Conservation (phyloP, 2,113 vertebrate species). For the Cyanocitta stelleri region DNA sequence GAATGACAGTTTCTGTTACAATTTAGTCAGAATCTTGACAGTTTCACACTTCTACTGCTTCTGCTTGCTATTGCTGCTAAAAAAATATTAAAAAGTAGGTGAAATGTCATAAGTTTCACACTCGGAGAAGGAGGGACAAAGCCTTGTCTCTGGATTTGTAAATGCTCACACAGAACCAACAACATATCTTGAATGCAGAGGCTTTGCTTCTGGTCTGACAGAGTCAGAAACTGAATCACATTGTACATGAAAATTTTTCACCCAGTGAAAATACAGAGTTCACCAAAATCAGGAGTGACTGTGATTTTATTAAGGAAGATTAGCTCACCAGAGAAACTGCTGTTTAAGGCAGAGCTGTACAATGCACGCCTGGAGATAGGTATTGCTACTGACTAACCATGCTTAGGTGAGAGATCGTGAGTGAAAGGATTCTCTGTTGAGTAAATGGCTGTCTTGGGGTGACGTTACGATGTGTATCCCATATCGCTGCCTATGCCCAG, state of each 20-base stretch:
- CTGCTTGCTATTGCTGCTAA: background rate
- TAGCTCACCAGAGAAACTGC: background rate
- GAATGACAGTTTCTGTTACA: background rate
- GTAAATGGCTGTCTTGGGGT: no score
- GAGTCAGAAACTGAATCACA: background rate
- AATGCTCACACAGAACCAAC: background rate
- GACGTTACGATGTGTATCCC: no score
- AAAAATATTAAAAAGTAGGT: background rate
- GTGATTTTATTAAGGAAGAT: background rate
- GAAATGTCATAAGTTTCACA: background rate
- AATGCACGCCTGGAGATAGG: background rate
- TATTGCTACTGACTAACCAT: background rate
- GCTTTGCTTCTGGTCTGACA: background rate
- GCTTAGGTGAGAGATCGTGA: background rate
- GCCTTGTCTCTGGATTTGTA: background rate
- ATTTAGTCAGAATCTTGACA: background rate
- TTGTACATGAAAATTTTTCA: background rate
- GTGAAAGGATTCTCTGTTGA: background rate
- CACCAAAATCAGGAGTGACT: background rate
- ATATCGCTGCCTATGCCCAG: no score
- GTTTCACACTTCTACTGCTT: background rate
- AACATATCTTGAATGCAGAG: background rate
- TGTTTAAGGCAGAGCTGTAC: background rate
- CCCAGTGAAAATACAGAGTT: background rate
- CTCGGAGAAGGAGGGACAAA: background rate